Evolutionary conservation across 2,797 vertebrate genomes (phyloP).

Genomic region (Steatocranus sp.): DNA sequence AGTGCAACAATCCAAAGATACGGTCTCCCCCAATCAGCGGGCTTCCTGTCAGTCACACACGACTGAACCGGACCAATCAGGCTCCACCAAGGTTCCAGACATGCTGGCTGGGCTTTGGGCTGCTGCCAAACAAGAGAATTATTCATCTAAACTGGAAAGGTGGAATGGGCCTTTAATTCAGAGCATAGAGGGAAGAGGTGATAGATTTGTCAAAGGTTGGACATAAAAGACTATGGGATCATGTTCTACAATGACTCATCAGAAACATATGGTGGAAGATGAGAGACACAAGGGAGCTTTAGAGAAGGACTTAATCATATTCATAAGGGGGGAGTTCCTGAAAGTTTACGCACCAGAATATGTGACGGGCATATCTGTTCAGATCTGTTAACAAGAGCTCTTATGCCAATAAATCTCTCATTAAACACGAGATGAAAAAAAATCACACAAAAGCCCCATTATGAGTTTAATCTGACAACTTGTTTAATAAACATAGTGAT

Average conservation of each 20-base stretch:
- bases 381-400: background rate
- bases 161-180: constrained; percentile 71
- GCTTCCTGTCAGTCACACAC: constrained; percentile 79
- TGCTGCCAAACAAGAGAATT: constrained; percentile 61
- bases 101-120: constrained; percentile 51
- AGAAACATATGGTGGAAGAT: constrained; percentile 57
- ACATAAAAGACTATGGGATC: constrained; percentile 56
- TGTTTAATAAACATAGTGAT: constrained; percentile 15
- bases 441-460: constrained; percentile 5
- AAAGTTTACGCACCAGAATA: constrained; percentile 12
- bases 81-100: constrained; percentile 35
- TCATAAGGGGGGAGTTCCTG: constrained; percentile 16
- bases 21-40: constrained; percentile 73
- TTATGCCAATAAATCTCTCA: background rate
- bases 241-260: constrained; percentile 61
- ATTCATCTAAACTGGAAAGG: constrained; percentile 66
- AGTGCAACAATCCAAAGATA: constrained; percentile 72
- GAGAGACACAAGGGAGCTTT: constrained; percentile 23
- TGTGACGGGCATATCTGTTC: background rate
- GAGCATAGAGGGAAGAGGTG: constrained; percentile 58
- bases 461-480: constrained; percentile 16
- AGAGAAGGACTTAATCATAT: constrained; percentile 22
- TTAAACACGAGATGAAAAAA: background rate
- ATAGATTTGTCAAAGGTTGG: constrained; percentile 70
- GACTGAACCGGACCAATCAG: constrained; percentile 68